Conservation (phyloP, 2,888 invertebrate species). For the Aradus depressus region DNA sequence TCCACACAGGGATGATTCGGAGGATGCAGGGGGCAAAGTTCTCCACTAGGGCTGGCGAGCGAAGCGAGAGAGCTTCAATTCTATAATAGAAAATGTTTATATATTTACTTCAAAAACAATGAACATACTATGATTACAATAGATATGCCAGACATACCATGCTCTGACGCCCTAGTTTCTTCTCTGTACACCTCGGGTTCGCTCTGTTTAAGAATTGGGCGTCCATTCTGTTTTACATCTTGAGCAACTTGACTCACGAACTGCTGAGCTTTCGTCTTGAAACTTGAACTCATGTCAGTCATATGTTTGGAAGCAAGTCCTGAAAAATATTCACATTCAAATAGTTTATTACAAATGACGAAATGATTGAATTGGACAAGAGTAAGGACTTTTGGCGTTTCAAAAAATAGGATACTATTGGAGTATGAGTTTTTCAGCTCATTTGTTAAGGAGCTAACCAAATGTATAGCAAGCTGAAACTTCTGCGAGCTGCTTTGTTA, state of each 20-base stretch:
- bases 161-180: constrained; percentile 56
- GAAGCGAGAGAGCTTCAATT: neutral
- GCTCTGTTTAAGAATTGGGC: constrained; percentile 26
- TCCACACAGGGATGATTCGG: no score
- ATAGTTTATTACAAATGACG: neutral
- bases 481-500: no score
- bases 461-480: no score
- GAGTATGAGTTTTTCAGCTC: no score
- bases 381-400: no score
- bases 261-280: constrained; percentile 55
- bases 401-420: no score
- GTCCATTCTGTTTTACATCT: constrained; percentile 43
- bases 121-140: neutral
- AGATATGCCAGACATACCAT: constrained; percentile 46
- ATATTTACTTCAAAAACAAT: constrained; percentile 11
- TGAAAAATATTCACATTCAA: constrained; percentile 29
- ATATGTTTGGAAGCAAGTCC: constrained; percentile 51
- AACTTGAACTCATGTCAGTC: constrained; percentile 53
- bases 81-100: neutral
- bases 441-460: no score
- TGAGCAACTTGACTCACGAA: constrained; percentile 53
- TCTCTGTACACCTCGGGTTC: constrained; percentile 58
- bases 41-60: no score
- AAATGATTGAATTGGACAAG: no score
- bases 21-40: neutral